Evolutionary conservation across 2,797 vertebrate genomes (phyloP).

Genomic region (Micromesistius poutassou): DNA sequence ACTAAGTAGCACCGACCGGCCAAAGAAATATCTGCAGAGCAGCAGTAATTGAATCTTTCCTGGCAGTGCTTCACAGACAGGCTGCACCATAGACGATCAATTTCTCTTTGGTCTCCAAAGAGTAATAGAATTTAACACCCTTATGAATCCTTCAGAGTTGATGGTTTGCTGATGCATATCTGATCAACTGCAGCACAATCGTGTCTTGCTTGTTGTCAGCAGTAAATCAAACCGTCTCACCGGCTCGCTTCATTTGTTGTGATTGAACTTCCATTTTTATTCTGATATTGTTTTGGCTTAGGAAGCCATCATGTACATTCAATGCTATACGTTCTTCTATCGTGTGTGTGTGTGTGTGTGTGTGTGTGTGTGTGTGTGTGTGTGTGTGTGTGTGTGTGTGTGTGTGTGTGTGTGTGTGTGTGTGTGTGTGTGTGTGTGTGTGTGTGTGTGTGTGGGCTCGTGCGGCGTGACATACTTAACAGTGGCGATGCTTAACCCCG

Average conservation of each 20-base stretch:
- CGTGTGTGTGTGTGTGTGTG: not conserved
- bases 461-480: conserved; percentile 22
- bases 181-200: conserved; percentile 55
- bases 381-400: no score
- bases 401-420: no score
- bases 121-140: conserved; percentile 59
- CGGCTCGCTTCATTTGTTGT: conserved; percentile 44
- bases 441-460: conserved; percentile 19
- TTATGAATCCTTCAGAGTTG: conserved; percentile 60
- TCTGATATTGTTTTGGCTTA: conserved; percentile 26
- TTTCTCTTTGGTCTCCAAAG: conserved; percentile 58
- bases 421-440: not conserved
- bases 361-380: no score
- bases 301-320: conserved; percentile 43
- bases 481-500: conserved; percentile 35
- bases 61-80: conserved; percentile 59
- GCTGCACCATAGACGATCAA: conserved; percentile 58
- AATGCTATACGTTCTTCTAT: conserved; percentile 10
- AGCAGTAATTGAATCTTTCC: conserved; percentile 69
- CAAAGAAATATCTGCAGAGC: conserved; percentile 61
- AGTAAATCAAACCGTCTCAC: conserved; percentile 50
- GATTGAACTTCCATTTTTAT: conserved; percentile 16
- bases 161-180: conserved; percentile 62
- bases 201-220: conserved; percentile 58
- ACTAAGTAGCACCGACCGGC: conserved; percentile 35